Evolutionary conservation across 2,113 vertebrate species (phyloP), one percentile per base, ranked within the genome.

Genomic region (Oryzias melastigma): DNA sequence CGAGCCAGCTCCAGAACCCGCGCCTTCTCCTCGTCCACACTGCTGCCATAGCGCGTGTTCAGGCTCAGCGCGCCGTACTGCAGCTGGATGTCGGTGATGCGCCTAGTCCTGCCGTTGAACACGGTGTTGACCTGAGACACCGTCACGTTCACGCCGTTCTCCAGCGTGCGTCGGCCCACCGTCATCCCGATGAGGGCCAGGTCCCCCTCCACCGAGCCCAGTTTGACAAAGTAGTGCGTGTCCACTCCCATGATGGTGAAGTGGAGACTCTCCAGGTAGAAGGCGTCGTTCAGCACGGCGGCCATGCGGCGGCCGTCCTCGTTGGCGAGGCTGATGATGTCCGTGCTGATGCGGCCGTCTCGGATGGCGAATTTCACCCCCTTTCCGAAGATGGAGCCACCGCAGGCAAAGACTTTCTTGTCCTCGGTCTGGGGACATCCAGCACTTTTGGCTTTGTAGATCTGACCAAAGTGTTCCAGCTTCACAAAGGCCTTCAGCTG

Each of bases 401-500:
- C 88, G 0, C 95, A 93, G 17, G 95, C 95, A 35, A 98, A 98
- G 60, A 88, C 88, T 67, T 87, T 93, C 47, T 84, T 90, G 84
- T 84, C 87, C 57, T 92, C 91, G 4, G 89, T n/a, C 44, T 92
- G 93, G 4, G 64, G 92, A 79, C 97, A 98, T 20, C 96, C 96
- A 0, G 94, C 93, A 1, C 94, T 89, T 17, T 92, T 94, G 60
- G 95, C 93, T 42, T 89, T 80, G 58, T 97, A 97, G 87, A 98
- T 95, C 75, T 89, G 94, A 8, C 93, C 95, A 0, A 99, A 98
- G 19, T 92, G 94, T 66, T 99, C 97, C 15, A 99, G 85, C 41
- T 94, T 97, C 71, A 99, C 95, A 4, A 99, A 99, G 47, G 96
- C 93, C 86, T 96, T 97, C 74, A 99, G 93, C 85, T 99, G 97